phyloP scores from a whole-genome alignment of 2,113 vertebrate genomes.

The Trinectes maculatus region DNA sequence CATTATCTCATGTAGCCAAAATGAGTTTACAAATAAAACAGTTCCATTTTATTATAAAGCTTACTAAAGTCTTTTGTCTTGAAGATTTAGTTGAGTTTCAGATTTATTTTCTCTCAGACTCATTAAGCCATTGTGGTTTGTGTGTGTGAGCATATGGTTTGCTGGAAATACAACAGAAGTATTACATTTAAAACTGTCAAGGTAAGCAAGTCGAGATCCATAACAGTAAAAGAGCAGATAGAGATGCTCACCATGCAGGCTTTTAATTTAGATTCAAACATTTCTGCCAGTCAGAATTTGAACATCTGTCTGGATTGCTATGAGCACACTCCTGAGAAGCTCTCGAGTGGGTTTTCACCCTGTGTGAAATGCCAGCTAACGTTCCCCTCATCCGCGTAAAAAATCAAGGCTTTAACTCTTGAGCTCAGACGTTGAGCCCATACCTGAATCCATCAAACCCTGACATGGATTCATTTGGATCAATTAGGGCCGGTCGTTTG shows the following conservation, averaged over 20 bases:
- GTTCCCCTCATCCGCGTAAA: conserved; percentile 49
- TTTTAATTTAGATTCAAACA: conserved; percentile 52
- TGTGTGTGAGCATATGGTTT: conserved; percentile 47
- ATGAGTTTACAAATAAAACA: conserved; percentile 35
- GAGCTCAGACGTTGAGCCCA: conserved; percentile 55
- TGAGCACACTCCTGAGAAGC: conserved; percentile 25
- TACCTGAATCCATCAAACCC: conserved; percentile 72
- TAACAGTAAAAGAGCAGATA: conserved; percentile 22
- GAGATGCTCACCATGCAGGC: conserved; percentile 19
- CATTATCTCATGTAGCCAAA: conserved; percentile 37
- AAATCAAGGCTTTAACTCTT: conserved; percentile 63
- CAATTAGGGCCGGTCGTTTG: conserved; percentile 76
- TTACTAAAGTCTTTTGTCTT: conserved; percentile 23
- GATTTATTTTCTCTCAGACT: conserved; percentile 13
- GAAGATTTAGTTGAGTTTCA: conserved; percentile 8
- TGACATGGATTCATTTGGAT: conserved; percentile 77
- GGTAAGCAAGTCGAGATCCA: conserved; percentile 12
- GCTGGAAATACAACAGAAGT: conserved; percentile 37
- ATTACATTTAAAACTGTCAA: conserved; percentile 35
- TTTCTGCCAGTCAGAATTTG: conserved; percentile 29
- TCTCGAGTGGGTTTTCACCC: conserved; percentile 62
- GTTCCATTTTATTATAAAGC: conserved; percentile 54
- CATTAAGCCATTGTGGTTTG: conserved; percentile 16
- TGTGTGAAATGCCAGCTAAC: conserved; percentile 38
- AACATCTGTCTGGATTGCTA: conserved; percentile 23